Conservation (phyloP, 2,113 vertebrate species). For the Numenius arquata region DNA sequence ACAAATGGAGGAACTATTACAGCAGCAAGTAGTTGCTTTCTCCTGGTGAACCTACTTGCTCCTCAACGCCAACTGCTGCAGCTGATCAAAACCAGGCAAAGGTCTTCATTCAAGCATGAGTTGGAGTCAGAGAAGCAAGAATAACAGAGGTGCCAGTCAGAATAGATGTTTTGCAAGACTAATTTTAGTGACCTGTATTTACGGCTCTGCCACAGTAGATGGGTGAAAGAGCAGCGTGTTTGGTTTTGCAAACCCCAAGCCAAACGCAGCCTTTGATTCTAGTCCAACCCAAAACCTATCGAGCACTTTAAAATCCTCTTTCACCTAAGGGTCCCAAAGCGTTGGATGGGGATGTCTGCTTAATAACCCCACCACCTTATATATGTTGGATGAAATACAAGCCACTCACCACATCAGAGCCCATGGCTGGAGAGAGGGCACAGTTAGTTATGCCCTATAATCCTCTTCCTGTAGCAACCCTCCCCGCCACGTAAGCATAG, state of each 20-base stretch:
- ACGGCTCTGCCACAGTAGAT: not conserved
- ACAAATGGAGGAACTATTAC: not conserved
- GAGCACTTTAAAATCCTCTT: not conserved
- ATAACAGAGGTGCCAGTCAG: not conserved
- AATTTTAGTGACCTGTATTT: not conserved
- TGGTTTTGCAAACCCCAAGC: not conserved
- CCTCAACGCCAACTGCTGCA: not conserved
- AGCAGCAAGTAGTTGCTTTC: not conserved
- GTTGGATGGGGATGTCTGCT: not conserved
- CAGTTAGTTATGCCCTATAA: not conserved
- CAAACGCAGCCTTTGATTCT: not conserved
- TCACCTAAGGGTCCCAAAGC: not conserved
- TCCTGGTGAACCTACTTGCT: not conserved
- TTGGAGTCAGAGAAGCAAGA: not conserved
- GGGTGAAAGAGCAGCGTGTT: not conserved
- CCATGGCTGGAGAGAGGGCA: not conserved
- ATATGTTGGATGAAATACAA: not conserved
- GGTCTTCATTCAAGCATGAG: not conserved
- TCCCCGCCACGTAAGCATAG: not conserved
- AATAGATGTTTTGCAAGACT: not conserved
- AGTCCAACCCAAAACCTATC: not conserved
- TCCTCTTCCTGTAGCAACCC: not conserved
- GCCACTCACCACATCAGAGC: constrained; percentile 23
- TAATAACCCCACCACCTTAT: not conserved
- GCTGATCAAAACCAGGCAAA: not conserved